phyloP scores from a whole-genome alignment of 2,888 invertebrate species.

The Latrodectus hesperus region DNA sequence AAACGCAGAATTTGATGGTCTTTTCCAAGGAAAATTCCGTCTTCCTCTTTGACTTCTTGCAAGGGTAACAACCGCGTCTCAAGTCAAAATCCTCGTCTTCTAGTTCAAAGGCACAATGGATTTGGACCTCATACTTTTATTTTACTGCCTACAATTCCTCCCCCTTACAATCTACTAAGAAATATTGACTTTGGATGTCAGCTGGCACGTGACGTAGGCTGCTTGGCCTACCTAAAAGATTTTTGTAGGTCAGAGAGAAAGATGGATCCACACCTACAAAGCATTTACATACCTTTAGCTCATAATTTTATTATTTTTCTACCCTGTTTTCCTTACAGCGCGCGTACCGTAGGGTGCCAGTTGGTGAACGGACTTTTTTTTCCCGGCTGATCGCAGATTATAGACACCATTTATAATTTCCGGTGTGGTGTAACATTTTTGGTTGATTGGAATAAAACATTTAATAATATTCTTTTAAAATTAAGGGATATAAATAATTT shows the following conservation, averaged over 20 bases:
- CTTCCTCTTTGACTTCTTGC: background rate
- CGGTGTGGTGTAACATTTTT: slow-evolving; percentile 28
- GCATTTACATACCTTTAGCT: slow-evolving; percentile 53
- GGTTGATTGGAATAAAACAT: background rate
- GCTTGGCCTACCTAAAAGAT: slow-evolving; percentile 35
- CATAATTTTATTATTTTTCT: slow-evolving; percentile 50
- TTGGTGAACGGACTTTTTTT: slow-evolving; percentile 37
- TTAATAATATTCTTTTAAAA: too few relatives aligned
- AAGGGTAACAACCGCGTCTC: slow-evolving; percentile 32
- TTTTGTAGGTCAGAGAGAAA: slow-evolving; percentile 58
- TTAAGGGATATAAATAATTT: background rate
- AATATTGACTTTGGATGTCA: slow-evolving; percentile 59
- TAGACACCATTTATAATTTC: slow-evolving; percentile 48
- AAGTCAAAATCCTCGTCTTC: slow-evolving; percentile 23
- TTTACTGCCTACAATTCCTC: background rate
- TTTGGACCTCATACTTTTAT: slow-evolving; percentile 25
- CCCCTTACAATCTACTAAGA: slow-evolving; percentile 29
- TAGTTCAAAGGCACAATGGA: slow-evolving; percentile 36
- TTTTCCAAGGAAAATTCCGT: background rate
- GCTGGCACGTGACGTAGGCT: slow-evolving; percentile 54
- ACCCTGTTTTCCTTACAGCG: slow-evolving; percentile 23
- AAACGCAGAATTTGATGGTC: background rate
- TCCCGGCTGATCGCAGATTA: slow-evolving; percentile 1
- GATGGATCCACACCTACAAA: slow-evolving; percentile 58
- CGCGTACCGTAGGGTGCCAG: slow-evolving; percentile 27